These are phyloP conservation scores for Phacellophora camtschatica DNA, from an alignment of 30 jellyfish, hydroid and myxozoan species.

Conservation along the genomic window DNA sequence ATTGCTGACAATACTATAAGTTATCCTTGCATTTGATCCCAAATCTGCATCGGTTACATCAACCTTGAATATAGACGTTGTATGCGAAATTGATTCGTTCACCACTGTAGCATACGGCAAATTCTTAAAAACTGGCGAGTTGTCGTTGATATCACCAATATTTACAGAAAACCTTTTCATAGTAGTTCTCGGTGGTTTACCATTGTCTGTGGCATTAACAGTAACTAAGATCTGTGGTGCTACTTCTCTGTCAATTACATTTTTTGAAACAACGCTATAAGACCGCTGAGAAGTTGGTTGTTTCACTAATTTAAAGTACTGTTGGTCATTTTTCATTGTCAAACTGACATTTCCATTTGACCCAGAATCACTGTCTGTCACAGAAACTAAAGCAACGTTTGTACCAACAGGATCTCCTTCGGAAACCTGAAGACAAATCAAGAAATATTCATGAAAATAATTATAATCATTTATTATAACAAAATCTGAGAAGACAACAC, in stretches of 20 bases:
- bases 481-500: too few relatives aligned
- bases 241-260: constrained; percentile 81
- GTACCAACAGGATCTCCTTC: constrained; percentile 69
- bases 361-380: constrained; percentile 78
- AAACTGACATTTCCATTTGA: constrained; percentile 44
- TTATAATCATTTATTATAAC: too few relatives aligned
- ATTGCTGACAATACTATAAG: constrained; percentile 29
- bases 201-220: constrained; percentile 73
- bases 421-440: too few relatives aligned
- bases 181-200: constrained; percentile 58
- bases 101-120: constrained; percentile 40
- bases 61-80: constrained; percentile 43
- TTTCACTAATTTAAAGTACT: constrained; percentile 37
- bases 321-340: constrained; percentile 1
- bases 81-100: constrained; percentile 63
- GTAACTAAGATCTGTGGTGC: constrained; percentile 44
- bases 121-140: constrained; percentile 70
- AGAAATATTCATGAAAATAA: too few relatives aligned
- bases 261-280: constrained; percentile 19
- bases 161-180: constrained; percentile 11
- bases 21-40: constrained; percentile 63
- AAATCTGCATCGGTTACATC: constrained; percentile 76
- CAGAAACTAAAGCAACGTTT: constrained; percentile 56
- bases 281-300: constrained; percentile 9
- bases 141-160: constrained; percentile 88